Percentiles rank a stretch among this genome's conserved stretches.
These are phyloP conservation scores for Etheostoma perlongum DNA, from an alignment of 2,797 vertebrate genomes.

Conservation along the genomic window DNA sequence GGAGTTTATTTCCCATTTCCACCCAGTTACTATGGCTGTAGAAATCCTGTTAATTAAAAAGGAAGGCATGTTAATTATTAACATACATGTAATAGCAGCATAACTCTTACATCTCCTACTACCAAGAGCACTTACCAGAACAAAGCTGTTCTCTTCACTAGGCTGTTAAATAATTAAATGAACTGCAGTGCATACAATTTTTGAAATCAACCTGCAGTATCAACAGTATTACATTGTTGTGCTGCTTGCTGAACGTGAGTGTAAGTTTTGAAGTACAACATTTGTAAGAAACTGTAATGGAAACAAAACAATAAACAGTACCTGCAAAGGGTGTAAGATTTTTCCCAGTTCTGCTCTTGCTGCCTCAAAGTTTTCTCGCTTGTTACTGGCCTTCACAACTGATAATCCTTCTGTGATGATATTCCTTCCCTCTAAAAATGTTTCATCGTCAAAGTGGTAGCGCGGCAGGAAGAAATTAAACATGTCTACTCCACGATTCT, in stretches of 20 bases:
- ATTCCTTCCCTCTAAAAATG: conserved; percentile 36
- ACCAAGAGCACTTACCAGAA: not conserved
- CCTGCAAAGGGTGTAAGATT: conserved; percentile 74
- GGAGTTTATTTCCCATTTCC: conserved; percentile 55
- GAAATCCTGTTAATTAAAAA: conserved; percentile 68
- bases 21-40: conserved; percentile 84
- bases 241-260: not conserved
- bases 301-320: conserved; percentile 17
- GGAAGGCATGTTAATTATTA: not conserved
- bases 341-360: conserved; percentile 64
- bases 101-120: too few species aligned
- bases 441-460: conserved; percentile 71
- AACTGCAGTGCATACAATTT: too few species aligned
- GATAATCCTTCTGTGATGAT: conserved; percentile 58
- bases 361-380: conserved; percentile 39
- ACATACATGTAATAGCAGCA: not conserved
- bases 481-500: conserved; percentile 45
- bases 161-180: not conserved
- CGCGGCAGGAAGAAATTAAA: rapidly evolving
- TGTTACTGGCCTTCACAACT: conserved; percentile 58
- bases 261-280: not conserved
- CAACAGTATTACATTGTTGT: not conserved
- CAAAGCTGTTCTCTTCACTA: too few species aligned
- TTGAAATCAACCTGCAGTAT: not conserved
- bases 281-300: not conserved